Base-by-base conservation (phyloP, 2,888 invertebrate species). In the Melolontha melolontha region DNA sequence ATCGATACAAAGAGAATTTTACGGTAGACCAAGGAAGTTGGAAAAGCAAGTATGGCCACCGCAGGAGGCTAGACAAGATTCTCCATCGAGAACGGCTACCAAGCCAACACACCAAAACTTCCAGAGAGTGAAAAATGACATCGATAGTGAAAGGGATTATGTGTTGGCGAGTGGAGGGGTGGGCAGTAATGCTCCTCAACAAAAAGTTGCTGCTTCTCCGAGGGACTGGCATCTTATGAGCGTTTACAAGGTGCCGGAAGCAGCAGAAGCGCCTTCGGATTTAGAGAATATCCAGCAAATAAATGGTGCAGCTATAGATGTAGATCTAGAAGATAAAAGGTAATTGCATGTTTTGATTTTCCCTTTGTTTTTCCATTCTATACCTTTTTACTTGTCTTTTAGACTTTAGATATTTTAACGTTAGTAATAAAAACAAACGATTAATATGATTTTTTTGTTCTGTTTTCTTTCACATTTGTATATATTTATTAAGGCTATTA, bases 21-120 rank as follows among this genome's bases (percentile, higher is more conserved):
- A 93, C 77, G 90, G 92, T n/a, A 87, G 91, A 77, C 92, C 93
- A 17, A 92, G 92, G 79, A 92, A 91, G 78, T 82, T 93, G 70
- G 90, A 90, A 74, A 89, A 89, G 74, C 89, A 70, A 44, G 74
- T 76, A 42, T 79, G 78, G 79, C 78, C 79, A 52, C 78, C 78
- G 12, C 63, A 44, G 51, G 71, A 47, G 16, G 64, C 57, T 12
- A 66, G 76, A 73, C 82, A 80, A 82, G 85, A 82, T 82, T 85
- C 84, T 79, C 86, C 83, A 7, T 79, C 81, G 54, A 78, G 79
- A 82, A 86, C 81, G 82, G 86, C 81, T 82, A 68, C 55, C 10
- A 85, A 84, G 72, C 84, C 84, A 1, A 80, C 82, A 16, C 85
- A 85, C 78, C 84, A 84, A 52, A 84, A 81, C 84, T 75, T 87